A percentile compares a stretch with the other conserved stretches of the same genome.
phyloP scores from a whole-genome alignment of 2,113 vertebrate species.

The Gymnocephalus cernua region DNA sequence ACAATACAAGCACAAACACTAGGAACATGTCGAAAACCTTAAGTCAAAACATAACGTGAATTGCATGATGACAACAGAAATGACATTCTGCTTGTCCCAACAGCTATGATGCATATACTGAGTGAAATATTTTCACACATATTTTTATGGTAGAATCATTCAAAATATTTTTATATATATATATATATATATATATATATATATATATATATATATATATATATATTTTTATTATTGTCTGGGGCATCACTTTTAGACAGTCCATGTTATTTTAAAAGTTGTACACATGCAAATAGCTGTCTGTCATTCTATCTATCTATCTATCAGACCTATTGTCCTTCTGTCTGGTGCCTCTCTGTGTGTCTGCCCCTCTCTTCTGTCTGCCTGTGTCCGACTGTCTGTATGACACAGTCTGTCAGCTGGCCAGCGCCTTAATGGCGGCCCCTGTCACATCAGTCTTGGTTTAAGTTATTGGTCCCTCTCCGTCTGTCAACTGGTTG shows the following conservation, averaged over 20 bases:
- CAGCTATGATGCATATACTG: conserved; percentile 2
- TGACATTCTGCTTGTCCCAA: neutral
- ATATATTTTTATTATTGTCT: neutral
- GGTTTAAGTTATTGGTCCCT: conserved; percentile 60
- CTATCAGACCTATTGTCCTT: conserved; percentile 33
- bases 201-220: too few species aligned
- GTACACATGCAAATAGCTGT: conserved; percentile 14
- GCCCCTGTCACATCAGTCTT: conserved; percentile 68
- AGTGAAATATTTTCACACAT: neutral
- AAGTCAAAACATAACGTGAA: neutral
- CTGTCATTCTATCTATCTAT: conserved; percentile 24
- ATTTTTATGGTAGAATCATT: conserved; percentile 13
- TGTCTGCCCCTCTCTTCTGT: conserved; percentile 14
- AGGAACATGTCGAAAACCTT: too few species aligned
- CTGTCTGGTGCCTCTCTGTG: conserved; percentile 23
- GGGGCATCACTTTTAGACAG: neutral
- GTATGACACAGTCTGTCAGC: conserved; percentile 68
- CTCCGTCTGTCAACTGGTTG: conserved; percentile 65
- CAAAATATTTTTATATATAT: conserved; percentile 21
- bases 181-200: too few species aligned
- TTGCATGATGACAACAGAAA: neutral
- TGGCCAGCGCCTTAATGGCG: conserved; percentile 65
- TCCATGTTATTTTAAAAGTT: conserved; percentile 6
- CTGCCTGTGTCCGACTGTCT: conserved; percentile 39
- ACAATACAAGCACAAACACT: neutral